Base-by-base conservation (phyloP, 2,888 invertebrate species). In the Acanthopleura granulata region DNA sequence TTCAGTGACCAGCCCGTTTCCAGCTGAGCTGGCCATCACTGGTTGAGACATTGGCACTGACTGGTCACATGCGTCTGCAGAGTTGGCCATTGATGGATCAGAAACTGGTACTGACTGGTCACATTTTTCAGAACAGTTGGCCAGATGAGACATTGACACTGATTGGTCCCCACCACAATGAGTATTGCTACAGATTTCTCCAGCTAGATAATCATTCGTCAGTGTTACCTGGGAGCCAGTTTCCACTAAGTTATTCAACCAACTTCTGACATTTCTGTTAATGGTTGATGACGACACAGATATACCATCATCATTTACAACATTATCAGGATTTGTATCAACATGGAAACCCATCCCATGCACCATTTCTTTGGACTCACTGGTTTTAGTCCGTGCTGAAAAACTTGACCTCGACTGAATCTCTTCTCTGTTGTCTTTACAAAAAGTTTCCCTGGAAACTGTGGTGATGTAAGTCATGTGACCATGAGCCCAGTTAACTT, bases 401-500 rank as follows among this genome's bases (percentile, higher is more conserved):
- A 66, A 66, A 27, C 25, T 66, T 27, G 66, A 66, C 29, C 29
- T 66, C 6, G 66, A 27, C 3, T 12, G 18, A 9, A 16, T 6
- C 4, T 22, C 66, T 22, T 27, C 22, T 3, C 16, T 3, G 25
- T 16, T 66, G 3, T 66, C 4, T 27, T 22, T 22, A 16, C 29
- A 27, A 66, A 66, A 1, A 6, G 27, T 66, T 22, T 66, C 27
- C 25, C 14, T 22, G 22, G 22, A 3, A 25, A 66, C 25, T 1
- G 66, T 16, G 16, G 66, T 27, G 16, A 66, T 66, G 16, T 66
- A 16, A 6, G 22, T 50, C 30, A 80, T 74, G 50, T 77, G 73
- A 0, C 76, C 66, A 74, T 82, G 85, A 0, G 86, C 81, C 86
- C 86, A 87, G 78, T 83, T 84, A 70, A 79, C 83, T 49, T 85